phyloP scores from a whole-genome alignment of 2,888 invertebrate genomes.

The Caenorhabditis sp. region DNA sequence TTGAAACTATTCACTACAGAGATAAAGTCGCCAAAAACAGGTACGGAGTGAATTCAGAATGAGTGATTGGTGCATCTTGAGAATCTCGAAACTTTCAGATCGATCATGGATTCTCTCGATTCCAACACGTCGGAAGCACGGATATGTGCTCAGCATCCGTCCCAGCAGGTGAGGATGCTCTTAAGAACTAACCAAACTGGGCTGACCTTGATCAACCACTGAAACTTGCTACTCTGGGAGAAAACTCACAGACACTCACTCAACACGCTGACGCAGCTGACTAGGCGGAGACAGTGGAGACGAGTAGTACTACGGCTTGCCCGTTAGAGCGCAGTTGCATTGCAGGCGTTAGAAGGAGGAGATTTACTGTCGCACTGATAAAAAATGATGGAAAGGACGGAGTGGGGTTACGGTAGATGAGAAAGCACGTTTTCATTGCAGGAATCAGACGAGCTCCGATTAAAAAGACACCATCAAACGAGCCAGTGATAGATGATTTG shows the following conservation, averaged over 20 bases:
- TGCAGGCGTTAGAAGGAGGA: too few relatives aligned
- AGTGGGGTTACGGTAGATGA: too few relatives aligned
- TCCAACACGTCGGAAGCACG: constrained; percentile 49
- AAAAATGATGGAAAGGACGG: neutral
- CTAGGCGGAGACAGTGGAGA: constrained; percentile 10
- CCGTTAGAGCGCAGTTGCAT: constrained; percentile 3
- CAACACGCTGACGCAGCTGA: constrained; percentile 10
- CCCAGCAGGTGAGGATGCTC: constrained; percentile 7
- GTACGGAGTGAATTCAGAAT: neutral
- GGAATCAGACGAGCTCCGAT: too few relatives aligned
- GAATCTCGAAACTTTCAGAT: constrained; percentile 44
- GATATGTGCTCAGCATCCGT: constrained; percentile 4
- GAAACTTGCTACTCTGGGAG: neutral
- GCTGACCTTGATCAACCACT: neutral
- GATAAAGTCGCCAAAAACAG: neutral
- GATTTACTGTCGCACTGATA: too few relatives aligned
- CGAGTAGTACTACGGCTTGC: constrained; percentile 5
- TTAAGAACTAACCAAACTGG: neutral
- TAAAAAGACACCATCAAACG: neutral
- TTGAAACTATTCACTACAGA: constrained; percentile 11
- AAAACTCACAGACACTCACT: constrained; percentile 10
- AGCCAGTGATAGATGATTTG: neutral
- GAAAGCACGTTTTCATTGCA: too few relatives aligned
- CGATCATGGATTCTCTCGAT: constrained; percentile 57
- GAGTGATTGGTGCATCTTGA: neutral